Evolutionary conservation across 2,888 invertebrate species (phyloP).

Genomic region (Ophion slaviceki): DNA sequence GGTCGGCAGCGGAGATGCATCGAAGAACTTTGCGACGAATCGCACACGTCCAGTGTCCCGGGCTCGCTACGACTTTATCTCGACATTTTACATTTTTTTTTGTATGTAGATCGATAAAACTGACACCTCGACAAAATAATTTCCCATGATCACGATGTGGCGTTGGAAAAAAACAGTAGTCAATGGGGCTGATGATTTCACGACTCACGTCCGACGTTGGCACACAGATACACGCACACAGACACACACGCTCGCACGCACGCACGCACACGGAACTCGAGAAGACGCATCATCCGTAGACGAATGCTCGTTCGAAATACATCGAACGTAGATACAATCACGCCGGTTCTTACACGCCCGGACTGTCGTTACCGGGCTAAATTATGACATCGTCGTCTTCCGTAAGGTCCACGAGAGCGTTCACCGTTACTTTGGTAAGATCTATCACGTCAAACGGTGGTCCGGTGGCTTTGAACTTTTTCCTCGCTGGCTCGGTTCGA

Average conservation of each 20-base stretch:
- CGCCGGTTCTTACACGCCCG: neutral
- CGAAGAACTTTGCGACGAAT: conserved; percentile 6
- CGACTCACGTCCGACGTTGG: conserved; percentile 20
- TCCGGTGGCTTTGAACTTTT: conserved; percentile 42
- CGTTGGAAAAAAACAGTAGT: neutral
- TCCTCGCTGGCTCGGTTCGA: conserved; percentile 24
- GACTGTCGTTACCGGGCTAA: conserved; percentile 28
- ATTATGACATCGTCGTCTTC: conserved; percentile 48
- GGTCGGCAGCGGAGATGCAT: neutral
- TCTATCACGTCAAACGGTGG: conserved; percentile 52
- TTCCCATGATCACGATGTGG: neutral
- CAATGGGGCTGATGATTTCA: conserved; percentile 1
- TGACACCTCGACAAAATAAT: conserved; percentile 1
- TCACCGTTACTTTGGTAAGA: conserved; percentile 48
- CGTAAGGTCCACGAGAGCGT: conserved; percentile 52
- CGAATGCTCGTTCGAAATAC: conserved; percentile 6
- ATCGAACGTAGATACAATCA: neutral
- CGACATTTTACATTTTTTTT: conserved; percentile 6
- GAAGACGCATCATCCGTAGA: conserved; percentile 4
- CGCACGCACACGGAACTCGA: neutral
- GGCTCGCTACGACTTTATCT: neutral
- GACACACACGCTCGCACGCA: neutral
- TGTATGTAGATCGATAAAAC: neutral
- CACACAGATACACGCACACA: conserved; percentile 14
- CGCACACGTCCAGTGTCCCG: neutral